Evolutionary conservation across 2,888 invertebrate species (phyloP), one percentile per base, ranked within the genome.

Genomic region (Zootermopsis nevadensis): DNA sequence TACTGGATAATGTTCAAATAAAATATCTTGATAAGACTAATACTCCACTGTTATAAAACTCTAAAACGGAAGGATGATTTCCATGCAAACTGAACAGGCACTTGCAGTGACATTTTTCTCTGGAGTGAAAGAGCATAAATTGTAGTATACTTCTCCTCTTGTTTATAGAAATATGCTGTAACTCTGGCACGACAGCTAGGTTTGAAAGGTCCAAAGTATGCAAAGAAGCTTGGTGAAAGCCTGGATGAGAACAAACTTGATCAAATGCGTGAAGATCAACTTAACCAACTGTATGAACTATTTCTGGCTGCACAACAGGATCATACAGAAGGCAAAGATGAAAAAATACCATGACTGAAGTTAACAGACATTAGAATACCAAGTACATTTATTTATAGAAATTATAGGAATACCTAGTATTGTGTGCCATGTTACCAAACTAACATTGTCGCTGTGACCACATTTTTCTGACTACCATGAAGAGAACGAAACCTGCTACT

Each of bases 271-370:
- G 95, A 95, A 86, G 96, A 97, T 86, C 97, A 98, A 89, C 89
- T 97, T n/a, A 91, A 93, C 30, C 97, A 98, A 88, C 89, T 98
- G 15, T 95, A 96, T 88, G 97, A 97, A 88, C 90, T 98, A 15
- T 94, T 96, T 92, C 89, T 93, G 87, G 94, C 95, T 66, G 92
- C 94, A n/a, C 92, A 77, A 90, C 89, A 8, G 87, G 2, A 30
- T 69, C 60, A 60, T 8, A 60, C 6, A 60, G 60, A 60, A 27
- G 12, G 12, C n/a, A 12, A 60, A 60, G 60, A 60, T 27, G 27
- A 27, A 2, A 60, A 60, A 60, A 7, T 60, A 60, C 15, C 60
- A n/a, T 60, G 60, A 60, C 12, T 60, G n/a, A 60, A 60, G 12
- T 60, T 27, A 10, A 27, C 8, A 2, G n/a, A 60, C 15, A n/a